Base-by-base conservation (phyloP, 2,888 invertebrate species). In the Cataglyphis albicans region DNA sequence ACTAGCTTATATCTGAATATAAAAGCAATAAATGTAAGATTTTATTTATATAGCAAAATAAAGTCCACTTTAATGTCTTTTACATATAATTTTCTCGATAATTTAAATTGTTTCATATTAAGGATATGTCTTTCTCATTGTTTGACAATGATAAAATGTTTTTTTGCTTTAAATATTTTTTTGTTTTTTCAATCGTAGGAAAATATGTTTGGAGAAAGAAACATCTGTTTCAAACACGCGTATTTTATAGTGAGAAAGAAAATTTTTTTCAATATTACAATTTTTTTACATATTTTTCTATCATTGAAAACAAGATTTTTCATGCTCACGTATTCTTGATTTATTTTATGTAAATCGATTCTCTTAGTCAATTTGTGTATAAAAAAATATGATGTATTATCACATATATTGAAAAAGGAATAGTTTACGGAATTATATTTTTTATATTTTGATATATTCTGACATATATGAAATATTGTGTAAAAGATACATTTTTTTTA, bases 291-390 rank as follows among this genome's bases (percentile, higher is more conserved):
- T 48, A 52, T 52, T n/a, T 59, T 59, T 12, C 7, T 25, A 72
- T 65, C 3, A 5, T 55, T 70, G 15, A 35, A 7, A 52, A 52
- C n/a, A 52, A n/a, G n/a, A 52, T 52, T 7, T n/a, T 52, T 52
- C n/a, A 48, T 7, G 5, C 15, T 15, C 15, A 18, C 18, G n/a
- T n/a, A 52, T n/a, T 52, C 52, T 21, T 57, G 2, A 57, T 35
- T 55, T 55, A 70, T 55, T 70, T 70, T 21, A 55, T 18, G 55
- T 55, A 15, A 70, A n/a, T 55, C 9, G 4, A 35, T 55, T 70
- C 52, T n/a, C 15, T 35, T 52, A 52, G 52, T 52, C 52, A 52
- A 52, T n/a, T 52, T 52, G 6, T 7, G 2, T 57, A 57, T 59
- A 38, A 38, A 38, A 38, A 2, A 25, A 72, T 59, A 35, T 35